phyloP scores from a whole-genome alignment of 2,888 invertebrate species.

The Dexiosoma caninum region DNA sequence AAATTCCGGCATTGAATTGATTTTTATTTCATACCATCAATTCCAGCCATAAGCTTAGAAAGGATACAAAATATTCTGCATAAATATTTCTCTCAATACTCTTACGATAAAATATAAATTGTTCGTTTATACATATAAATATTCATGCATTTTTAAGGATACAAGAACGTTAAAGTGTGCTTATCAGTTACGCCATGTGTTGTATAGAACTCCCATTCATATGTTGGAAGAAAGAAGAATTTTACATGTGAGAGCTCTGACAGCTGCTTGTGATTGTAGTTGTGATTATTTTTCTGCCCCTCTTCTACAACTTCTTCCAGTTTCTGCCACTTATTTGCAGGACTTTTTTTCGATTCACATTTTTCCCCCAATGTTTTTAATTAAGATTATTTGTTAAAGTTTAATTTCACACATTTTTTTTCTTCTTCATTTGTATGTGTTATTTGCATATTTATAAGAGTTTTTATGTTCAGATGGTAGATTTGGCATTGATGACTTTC shows the following conservation, averaged over 20 bases:
- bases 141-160: conserved; percentile 40
- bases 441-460: conserved; percentile 48
- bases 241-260: neutral
- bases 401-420: conserved; percentile 12
- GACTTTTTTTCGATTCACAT: conserved; percentile 12
- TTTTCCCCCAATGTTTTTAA: conserved; percentile 3
- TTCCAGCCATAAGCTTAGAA: neutral
- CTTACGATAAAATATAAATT: conserved; percentile 1
- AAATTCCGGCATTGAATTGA: neutral
- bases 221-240: neutral
- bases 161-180: neutral
- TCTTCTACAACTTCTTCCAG: neutral
- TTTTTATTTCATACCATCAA: conserved; percentile 11
- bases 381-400: conserved; percentile 49
- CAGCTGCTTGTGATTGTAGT: conserved; percentile 39
- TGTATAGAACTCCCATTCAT: neutral
- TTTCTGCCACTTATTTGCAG: conserved; percentile 1
- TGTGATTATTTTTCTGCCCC: conserved; percentile 4
- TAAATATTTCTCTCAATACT: conserved; percentile 5
- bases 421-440: neutral
- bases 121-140: conserved; percentile 19
- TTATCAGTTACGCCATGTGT: neutral
- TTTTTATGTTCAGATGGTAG: conserved; percentile 44
- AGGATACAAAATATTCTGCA: neutral
- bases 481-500: conserved; percentile 41